phyloP scores from a whole-genome alignment of 2,888 invertebrate species.

The Sympetrum striolatum region DNA sequence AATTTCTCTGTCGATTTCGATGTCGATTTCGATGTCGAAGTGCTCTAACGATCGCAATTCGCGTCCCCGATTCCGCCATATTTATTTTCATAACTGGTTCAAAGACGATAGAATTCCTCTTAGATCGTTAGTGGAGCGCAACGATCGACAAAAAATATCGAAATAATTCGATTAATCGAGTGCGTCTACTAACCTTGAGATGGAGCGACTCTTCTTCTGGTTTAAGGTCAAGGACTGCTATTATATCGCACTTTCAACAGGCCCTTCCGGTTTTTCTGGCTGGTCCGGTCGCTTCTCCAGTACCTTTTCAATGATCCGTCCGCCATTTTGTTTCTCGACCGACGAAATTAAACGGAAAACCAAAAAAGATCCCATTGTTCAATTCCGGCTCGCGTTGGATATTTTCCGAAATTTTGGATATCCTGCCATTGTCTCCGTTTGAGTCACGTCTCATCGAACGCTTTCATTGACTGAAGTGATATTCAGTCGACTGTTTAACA shows the following conservation, averaged over 20 bases:
- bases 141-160: neutral
- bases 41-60: no score
- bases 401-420: no score
- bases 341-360: neutral
- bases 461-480: no score
- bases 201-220: neutral
- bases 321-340: neutral
- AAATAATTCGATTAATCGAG: neutral
- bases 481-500: no score
- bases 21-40: no score
- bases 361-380: neutral
- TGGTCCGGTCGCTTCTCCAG: neutral
- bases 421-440: no score
- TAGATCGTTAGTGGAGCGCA: neutral
- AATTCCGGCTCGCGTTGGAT: neutral
- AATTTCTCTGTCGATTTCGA: no score
- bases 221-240: neutral
- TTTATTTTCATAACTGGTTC: neutral
- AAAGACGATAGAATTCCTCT: neutral
- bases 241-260: neutral
- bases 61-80: no score
- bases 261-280: neutral
- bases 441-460: no score
- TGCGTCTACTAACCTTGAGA: neutral
- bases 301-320: neutral